phyloP scores from a whole-genome alignment of 2,113 vertebrate genomes.

The Hemibagrus wyckioides region DNA sequence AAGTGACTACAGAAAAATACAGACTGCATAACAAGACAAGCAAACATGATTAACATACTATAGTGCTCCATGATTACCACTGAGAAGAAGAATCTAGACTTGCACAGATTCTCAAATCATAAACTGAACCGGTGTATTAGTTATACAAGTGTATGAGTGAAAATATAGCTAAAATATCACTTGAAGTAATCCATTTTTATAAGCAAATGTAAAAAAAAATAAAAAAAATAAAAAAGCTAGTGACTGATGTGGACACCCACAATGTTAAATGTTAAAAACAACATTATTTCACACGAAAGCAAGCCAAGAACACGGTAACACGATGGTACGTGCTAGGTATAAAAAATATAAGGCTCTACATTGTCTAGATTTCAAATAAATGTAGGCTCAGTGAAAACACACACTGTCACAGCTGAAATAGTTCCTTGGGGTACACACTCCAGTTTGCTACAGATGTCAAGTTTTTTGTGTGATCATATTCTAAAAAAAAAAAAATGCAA shows the following conservation, averaged over 20 bases:
- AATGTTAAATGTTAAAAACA: neutral
- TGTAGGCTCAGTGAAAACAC: constrained; percentile 32
- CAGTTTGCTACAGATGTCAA: constrained; percentile 36
- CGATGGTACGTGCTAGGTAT: neutral
- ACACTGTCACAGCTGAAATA: constrained; percentile 29
- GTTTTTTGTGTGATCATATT: neutral
- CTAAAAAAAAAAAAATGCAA: neutral
- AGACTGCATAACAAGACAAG: constrained; percentile 35
- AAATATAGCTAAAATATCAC: neutral
- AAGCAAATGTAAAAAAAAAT: neutral
- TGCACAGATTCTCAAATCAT: constrained; percentile 24
- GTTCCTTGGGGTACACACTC: constrained; percentile 19
- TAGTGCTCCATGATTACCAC: constrained; percentile 17
- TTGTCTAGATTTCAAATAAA: constrained; percentile 21
- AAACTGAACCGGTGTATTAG: constrained; percentile 31
- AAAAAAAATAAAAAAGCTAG: neutral
- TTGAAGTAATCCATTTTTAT: constrained; percentile 19
- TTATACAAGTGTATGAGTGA: constrained; percentile 27
- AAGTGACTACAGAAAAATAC: constrained; percentile 40
- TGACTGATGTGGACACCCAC: neutral
- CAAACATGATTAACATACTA: constrained; percentile 42
- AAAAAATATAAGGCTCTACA: constrained; percentile 27
- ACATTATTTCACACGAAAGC: neutral
- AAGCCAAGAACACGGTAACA: constrained; percentile 12
- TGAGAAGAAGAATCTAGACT: constrained; percentile 14